These are phyloP conservation scores for Prunella himalayana DNA, from an alignment of 2,113 vertebrate genomes.

Conservation along the genomic window DNA sequence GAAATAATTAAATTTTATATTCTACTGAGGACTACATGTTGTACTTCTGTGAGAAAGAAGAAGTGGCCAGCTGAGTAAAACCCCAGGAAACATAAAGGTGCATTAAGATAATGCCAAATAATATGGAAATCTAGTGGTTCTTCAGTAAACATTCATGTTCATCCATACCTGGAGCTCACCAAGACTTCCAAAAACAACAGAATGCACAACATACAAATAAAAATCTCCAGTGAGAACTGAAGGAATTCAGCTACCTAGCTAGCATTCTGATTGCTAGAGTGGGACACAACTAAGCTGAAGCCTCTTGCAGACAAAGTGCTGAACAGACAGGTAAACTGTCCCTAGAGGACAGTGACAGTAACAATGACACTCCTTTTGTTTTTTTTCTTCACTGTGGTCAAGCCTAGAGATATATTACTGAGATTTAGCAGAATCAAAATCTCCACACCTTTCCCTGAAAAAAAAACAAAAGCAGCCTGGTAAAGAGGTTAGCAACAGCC, in stretches of 20 bases:
- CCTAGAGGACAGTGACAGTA: neutral
- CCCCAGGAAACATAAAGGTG: neutral
- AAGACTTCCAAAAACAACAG: neutral
- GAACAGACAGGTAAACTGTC: neutral
- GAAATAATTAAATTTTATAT: neutral
- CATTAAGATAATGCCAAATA: neutral
- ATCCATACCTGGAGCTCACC: neutral
- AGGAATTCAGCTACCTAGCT: neutral
- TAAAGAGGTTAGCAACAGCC: neutral
- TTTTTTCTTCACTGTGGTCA: neutral
- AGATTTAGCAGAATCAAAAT: neutral
- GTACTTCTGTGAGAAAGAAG: neutral
- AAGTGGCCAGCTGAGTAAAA: neutral
- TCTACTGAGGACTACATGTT: neutral
- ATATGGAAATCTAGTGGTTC: neutral
- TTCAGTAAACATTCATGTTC: neutral
- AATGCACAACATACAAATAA: neutral
- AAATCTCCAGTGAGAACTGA: neutral
- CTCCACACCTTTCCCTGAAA: neutral
- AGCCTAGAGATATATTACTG: neutral
- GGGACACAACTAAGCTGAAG: neutral
- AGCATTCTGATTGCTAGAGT: neutral
- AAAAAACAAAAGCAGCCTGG: neutral
- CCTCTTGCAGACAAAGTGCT: neutral
- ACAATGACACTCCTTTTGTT: neutral